Evolutionary conservation across 2,797 vertebrate species (phyloP).

Genomic region (Sebastes aleutianus): DNA sequence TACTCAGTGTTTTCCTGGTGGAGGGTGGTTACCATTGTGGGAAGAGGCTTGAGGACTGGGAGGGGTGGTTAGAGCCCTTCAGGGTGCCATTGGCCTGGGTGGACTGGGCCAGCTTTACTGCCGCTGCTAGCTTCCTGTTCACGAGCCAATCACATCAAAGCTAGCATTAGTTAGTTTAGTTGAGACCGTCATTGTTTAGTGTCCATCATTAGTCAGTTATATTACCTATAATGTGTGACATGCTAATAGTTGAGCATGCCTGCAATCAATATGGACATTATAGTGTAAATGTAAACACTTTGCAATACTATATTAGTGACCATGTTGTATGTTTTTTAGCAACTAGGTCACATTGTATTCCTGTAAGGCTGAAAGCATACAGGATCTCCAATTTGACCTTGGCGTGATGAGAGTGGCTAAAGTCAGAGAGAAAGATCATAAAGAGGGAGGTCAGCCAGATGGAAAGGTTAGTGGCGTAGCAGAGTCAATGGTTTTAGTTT

Average conservation of each 20-base stretch:
- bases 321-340: constrained; percentile 20
- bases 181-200: constrained; percentile 45
- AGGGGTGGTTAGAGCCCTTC: constrained; percentile 91
- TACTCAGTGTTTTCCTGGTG: constrained; percentile 48
- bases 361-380: constrained; percentile 32
- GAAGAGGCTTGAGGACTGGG: constrained; percentile 90
- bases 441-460: constrained; percentile 58
- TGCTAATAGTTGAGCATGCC: constrained; percentile 13
- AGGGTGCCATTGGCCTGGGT: constrained; percentile 95
- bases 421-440: constrained; percentile 35
- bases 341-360: constrained; percentile 32
- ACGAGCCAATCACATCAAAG: constrained; percentile 83
- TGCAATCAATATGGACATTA: not conserved
- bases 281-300: constrained; percentile 2
- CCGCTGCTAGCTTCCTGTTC: constrained; percentile 97
- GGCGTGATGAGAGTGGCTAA: constrained; percentile 18
- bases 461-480: constrained; percentile 51
- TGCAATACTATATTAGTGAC: constrained; percentile 23
- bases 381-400: constrained; percentile 43
- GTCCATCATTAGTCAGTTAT: constrained; percentile 18
- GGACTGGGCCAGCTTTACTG: constrained; percentile 95
- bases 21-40: constrained; percentile 92
- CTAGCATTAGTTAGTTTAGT: constrained; percentile 73
- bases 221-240: constrained; percentile 13
- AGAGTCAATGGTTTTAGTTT: constrained; percentile 45